Conservation (phyloP, 2,113 vertebrate genomes). For the Thinocorus orbignyianus region DNA sequence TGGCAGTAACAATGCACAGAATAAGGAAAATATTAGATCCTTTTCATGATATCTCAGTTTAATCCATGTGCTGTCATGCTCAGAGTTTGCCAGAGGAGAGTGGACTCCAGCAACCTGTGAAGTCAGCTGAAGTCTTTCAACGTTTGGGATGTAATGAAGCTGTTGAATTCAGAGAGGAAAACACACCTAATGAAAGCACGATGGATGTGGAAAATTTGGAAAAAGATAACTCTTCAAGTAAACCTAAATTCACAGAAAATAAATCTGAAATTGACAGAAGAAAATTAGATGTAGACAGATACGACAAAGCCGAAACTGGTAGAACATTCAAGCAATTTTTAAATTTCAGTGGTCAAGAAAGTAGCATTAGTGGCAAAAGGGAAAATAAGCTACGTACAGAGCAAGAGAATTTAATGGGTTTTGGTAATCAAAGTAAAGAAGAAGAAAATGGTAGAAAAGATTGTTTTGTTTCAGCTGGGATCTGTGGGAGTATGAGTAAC, state of each 20-base stretch:
- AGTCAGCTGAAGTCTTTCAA: constrained; percentile 18
- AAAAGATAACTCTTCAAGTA: not conserved
- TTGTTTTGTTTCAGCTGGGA: not conserved
- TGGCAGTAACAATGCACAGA: not conserved
- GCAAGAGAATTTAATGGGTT: not conserved
- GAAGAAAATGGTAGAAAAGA: not conserved
- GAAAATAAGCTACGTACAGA: not conserved
- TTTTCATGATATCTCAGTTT: not conserved
- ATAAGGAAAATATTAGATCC: not conserved
- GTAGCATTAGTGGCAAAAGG: not conserved
- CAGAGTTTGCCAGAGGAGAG: constrained; percentile 25
- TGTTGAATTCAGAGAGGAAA: not conserved
- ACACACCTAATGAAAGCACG: not conserved
- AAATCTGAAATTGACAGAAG: not conserved
- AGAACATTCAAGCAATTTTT: not conserved
- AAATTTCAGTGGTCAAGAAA: not conserved
- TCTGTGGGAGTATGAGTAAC: not conserved
- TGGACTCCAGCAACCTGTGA: constrained; percentile 3
- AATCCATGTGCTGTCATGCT: constrained; percentile 20
- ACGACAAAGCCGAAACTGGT: not conserved
- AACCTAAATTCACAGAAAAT: not conserved
- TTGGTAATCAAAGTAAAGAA: not conserved
- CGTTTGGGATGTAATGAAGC: not conserved
- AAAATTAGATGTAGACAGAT: not conserved
- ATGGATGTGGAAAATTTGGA: not conserved